phyloP scores from a whole-genome alignment of 1,140 invertebrate genomes.

The Temnothorax curvispinosus region DNA sequence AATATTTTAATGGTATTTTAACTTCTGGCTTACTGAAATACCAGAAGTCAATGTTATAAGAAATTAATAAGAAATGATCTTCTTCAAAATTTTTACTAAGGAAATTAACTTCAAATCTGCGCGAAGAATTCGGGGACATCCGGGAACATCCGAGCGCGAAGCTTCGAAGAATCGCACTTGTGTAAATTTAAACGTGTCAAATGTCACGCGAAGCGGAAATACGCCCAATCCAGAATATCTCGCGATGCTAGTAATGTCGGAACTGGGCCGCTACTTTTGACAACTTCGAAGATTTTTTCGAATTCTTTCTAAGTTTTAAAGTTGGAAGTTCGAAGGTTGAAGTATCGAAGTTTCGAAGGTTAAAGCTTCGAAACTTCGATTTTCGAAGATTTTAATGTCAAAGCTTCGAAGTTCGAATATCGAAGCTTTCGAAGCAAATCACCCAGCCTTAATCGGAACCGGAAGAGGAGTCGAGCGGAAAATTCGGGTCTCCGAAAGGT shows the following conservation, averaged over 20 bases:
- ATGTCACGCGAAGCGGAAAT: too few relatives aligned
- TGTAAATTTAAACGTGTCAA: background rate
- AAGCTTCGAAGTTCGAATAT: too few relatives aligned
- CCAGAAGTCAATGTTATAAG: background rate
- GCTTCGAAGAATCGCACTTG: background rate
- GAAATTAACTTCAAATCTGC: background rate
- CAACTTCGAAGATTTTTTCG: too few relatives aligned
- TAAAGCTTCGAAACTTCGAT: too few relatives aligned
- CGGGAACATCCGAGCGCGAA: background rate
- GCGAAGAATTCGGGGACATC: background rate
- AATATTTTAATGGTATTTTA: background rate
- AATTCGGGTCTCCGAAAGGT: background rate
- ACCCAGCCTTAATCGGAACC: background rate
- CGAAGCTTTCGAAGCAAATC: too few relatives aligned
- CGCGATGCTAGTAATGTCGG: too few relatives aligned
- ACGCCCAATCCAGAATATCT: background rate
- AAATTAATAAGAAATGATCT: background rate
- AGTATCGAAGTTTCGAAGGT: too few relatives aligned
- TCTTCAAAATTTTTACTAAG: background rate
- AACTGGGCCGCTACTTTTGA: too few relatives aligned
- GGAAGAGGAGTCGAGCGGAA: background rate
- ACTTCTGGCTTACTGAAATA: constrained; percentile 1
- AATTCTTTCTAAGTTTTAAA: too few relatives aligned
- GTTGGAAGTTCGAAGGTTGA: too few relatives aligned
- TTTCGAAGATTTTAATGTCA: too few relatives aligned